Evolutionary conservation across 2,797 vertebrate genomes (phyloP).

Genomic region (Oreonectes daqikongensis): DNA sequence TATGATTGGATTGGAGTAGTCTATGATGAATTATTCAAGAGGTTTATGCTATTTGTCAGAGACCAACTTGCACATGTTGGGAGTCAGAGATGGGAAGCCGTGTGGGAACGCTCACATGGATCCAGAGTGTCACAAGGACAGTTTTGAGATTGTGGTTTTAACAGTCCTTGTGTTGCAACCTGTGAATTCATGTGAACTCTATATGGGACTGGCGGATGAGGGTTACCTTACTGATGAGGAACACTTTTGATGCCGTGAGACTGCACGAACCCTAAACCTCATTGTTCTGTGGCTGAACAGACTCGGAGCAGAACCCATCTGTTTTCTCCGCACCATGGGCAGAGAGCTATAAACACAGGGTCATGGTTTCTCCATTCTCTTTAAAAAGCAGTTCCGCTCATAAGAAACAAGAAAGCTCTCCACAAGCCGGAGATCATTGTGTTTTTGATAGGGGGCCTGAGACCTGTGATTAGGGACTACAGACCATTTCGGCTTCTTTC

Average conservation of each 20-base stretch:
- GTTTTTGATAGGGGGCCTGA: constrained; percentile 12
- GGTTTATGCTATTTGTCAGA: constrained; percentile 17
- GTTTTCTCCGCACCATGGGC: constrained; percentile 24
- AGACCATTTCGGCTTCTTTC: constrained; percentile 20
- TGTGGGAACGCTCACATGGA: background rate
- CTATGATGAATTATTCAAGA: constrained; percentile 15
- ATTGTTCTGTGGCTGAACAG: constrained; percentile 30
- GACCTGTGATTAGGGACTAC: constrained; percentile 38
- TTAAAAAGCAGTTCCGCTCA: constrained; percentile 27
- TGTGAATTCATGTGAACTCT: constrained; percentile 44
- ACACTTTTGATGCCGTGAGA: constrained; percentile 28
- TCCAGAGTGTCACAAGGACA: background rate
- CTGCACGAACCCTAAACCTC: constrained; percentile 12
- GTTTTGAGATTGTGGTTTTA: constrained; percentile 51
- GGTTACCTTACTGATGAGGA: constrained; percentile 48
- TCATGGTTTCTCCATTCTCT: constrained; percentile 16
- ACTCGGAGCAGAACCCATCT: background rate
- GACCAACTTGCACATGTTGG: constrained; percentile 10
- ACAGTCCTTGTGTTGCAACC: constrained; percentile 26
- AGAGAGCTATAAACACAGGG: constrained; percentile 33
- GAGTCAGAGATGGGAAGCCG: background rate
- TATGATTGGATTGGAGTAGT: constrained; percentile 11
- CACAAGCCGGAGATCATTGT: constrained; percentile 26
- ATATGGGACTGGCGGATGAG: constrained; percentile 40
- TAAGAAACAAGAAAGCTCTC: constrained; percentile 21